Evolutionary conservation across 2,888 invertebrate genomes (phyloP).

Genomic region (Boloria selene): DNA sequence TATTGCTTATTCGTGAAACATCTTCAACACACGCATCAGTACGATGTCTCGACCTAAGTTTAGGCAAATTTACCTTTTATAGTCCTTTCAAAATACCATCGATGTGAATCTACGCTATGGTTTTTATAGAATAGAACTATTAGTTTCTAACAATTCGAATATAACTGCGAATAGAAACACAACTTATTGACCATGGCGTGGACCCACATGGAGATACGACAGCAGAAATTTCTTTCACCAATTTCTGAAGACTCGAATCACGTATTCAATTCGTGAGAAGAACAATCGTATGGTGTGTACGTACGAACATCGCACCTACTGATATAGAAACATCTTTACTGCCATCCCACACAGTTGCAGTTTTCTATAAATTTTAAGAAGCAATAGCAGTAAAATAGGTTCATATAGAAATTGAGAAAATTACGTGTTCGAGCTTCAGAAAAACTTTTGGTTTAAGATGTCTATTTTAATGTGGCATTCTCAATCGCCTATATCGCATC

Average conservation of each 20-base stretch:
- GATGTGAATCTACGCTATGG: constrained; percentile 31
- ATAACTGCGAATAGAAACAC: constrained; percentile 2
- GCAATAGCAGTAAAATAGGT: not conserved
- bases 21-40: constrained; percentile 22
- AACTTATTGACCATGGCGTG: constrained; percentile 28
- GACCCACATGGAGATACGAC: constrained; percentile 31
- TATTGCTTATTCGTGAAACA: not conserved
- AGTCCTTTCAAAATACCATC: constrained; percentile 26
- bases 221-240: constrained; percentile 17
- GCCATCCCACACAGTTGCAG: not conserved
- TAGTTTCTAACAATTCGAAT: not conserved
- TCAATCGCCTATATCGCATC: constrained; percentile 23
- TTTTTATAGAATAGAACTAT: not conserved
- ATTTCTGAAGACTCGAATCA: constrained; percentile 22
- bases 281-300: not conserved
- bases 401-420: not conserved
- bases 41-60: constrained; percentile 5
- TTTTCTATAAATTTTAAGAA: not conserved
- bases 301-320: not conserved
- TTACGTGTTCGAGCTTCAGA: constrained; percentile 21
- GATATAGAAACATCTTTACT: not conserved
- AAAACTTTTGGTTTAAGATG: constrained; percentile 11
- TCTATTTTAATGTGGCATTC: constrained; percentile 18
- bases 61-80: constrained; percentile 16
- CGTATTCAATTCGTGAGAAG: constrained; percentile 9